Conservation (phyloP, 2,888 invertebrate genomes). For the Tetranychus truncatus region DNA sequence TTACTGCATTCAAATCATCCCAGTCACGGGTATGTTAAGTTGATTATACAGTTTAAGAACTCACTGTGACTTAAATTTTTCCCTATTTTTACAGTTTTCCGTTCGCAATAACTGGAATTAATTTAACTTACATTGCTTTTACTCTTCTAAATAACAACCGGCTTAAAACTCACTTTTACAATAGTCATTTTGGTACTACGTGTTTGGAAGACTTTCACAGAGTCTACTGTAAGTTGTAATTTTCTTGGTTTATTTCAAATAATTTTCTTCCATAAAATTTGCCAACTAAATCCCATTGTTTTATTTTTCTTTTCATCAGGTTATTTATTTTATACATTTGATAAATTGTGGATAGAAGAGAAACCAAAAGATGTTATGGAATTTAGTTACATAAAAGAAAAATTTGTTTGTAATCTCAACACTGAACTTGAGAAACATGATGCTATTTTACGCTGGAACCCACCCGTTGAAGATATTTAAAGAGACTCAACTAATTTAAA, state of each 20-base stretch:
- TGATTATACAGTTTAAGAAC: neutral
- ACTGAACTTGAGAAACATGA: conserved; percentile 36
- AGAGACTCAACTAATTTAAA: neutral
- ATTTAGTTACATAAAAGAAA: conserved; percentile 65
- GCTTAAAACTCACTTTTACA: conserved; percentile 79
- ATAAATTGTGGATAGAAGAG: conserved; percentile 76
- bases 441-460: neutral
- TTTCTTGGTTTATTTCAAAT: too few species aligned
- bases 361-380: conserved; percentile 90
- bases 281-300: neutral
- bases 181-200: conserved; percentile 35
- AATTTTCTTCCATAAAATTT: conserved; percentile 29
- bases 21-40: conserved; percentile 54
- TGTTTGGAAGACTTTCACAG: conserved; percentile 54
- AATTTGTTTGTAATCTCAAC: conserved; percentile 58
- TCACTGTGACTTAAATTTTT: neutral
- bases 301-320: conserved; percentile 30
- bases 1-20: conserved; percentile 68
- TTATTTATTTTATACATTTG: conserved; percentile 81
- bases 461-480: conserved; percentile 8
- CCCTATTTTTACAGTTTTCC: conserved; percentile 34
- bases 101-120: conserved; percentile 55
- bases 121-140: conserved; percentile 76
- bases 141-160: conserved; percentile 56
- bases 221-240: conserved; percentile 48